phyloP scores from a whole-genome alignment of 1,140 invertebrate genomes.

The Callitettix versicolor region DNA sequence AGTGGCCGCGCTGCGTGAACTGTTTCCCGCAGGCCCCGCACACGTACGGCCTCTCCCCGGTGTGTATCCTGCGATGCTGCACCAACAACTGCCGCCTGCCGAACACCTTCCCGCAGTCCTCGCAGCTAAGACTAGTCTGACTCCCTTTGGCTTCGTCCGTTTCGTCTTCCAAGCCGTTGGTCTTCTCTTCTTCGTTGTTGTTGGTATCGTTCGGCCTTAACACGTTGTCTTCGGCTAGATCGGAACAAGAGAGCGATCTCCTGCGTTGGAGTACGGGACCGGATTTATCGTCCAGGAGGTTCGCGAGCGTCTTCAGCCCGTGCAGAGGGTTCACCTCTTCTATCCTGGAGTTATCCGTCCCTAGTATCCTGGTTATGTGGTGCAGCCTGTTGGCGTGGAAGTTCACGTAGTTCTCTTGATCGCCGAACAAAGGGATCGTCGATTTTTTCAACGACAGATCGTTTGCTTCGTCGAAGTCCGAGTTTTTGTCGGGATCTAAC shows the following conservation, averaged over 20 bases:
- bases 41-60: constrained; percentile 50
- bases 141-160: constrained; percentile 24
- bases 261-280: not conserved
- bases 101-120: constrained; percentile 47
- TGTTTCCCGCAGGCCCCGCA: constrained; percentile 40
- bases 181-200: constrained; percentile 19
- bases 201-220: constrained; percentile 17
- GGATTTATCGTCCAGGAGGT: constrained; percentile 8
- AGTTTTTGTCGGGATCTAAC: no score
- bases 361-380: constrained; percentile 11
- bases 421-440: no score
- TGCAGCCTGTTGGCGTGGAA: not conserved
- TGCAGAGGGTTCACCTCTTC: not conserved
- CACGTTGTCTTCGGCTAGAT: constrained; percentile 9
- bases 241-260: constrained; percentile 4
- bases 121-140: constrained; percentile 26
- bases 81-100: constrained; percentile 59
- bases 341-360: not conserved
- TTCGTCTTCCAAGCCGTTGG: not conserved
- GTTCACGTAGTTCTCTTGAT: not conserved
- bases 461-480: not conserved
- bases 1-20: constrained; percentile 31
- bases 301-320: constrained; percentile 15
- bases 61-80: constrained; percentile 52
- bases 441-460: constrained; percentile 1